Percentiles rank a stretch among this genome's conserved stretches.
Conservation (phyloP, 2,113 vertebrate genomes). For the Varanus komodoensis region DNA sequence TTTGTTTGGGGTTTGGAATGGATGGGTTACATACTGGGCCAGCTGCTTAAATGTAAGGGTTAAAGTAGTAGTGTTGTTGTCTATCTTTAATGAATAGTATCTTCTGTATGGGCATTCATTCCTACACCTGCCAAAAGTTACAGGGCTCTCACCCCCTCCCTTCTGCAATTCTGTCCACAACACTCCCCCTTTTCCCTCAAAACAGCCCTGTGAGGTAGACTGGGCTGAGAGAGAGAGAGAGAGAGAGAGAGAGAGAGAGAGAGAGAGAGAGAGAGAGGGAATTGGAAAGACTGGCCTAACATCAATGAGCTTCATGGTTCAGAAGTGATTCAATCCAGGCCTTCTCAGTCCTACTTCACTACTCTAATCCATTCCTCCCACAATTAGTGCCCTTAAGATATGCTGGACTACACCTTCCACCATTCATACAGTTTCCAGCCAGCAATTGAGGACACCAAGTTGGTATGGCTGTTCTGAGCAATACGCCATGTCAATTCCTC, state of each 20-base stretch:
- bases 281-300: neutral
- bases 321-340: neutral
- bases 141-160: neutral
- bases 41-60: too few species aligned
- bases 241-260: neutral
- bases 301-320: neutral
- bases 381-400: neutral
- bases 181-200: neutral
- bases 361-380: neutral
- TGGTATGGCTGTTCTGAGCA: too few species aligned
- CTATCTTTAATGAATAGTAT: neutral
- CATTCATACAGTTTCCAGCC: too few species aligned
- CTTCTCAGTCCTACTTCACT: neutral
- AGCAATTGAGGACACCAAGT: too few species aligned
- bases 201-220: neutral
- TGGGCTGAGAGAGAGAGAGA: neutral
- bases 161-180: neutral
- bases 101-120: neutral
- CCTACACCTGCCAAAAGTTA: neutral
- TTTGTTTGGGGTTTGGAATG: too few species aligned
- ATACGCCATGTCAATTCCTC: neutral
- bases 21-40: too few species aligned
- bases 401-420: too few species aligned
- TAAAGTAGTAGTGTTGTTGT: too few species aligned
- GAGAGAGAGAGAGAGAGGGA: too few species aligned